Conservation (phyloP, 2,888 invertebrate genomes). For the Asteroscopus sphinx region DNA sequence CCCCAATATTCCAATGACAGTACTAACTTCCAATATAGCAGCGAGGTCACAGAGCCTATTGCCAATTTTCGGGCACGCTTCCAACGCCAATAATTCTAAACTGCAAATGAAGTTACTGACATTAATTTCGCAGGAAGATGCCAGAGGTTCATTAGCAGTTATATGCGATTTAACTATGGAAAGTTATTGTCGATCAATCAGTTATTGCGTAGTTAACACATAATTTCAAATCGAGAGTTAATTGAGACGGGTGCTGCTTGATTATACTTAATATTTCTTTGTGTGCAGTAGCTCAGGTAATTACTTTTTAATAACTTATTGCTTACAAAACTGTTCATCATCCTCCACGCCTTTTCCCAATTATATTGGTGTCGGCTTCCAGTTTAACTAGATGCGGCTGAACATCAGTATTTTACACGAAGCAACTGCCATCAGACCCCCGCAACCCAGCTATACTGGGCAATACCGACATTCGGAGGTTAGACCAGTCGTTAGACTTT, state of each 20-base stretch:
- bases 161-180: slow-evolving; percentile 6
- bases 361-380: too few species aligned
- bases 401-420: too few species aligned
- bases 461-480: too few species aligned
- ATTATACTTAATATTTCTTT: background rate
- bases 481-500: too few species aligned
- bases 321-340: too few species aligned
- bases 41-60: slow-evolving; percentile 30
- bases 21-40: slow-evolving; percentile 19
- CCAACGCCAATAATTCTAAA: slow-evolving; percentile 41
- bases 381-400: too few species aligned
- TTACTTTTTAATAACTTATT: too few species aligned
- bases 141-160: slow-evolving; percentile 22
- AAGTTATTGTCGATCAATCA: background rate
- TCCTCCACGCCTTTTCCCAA: too few species aligned
- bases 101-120: slow-evolving; percentile 41
- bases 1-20: slow-evolving; percentile 23
- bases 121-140: slow-evolving; percentile 24
- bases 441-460: too few species aligned
- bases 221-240: background rate
- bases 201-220: background rate
- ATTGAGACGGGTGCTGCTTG: background rate
- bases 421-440: too few species aligned
- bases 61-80: slow-evolving; percentile 39
- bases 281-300: too few species aligned